Conservation (phyloP, 2,113 vertebrate genomes). For the Hassar affinis region DNA sequence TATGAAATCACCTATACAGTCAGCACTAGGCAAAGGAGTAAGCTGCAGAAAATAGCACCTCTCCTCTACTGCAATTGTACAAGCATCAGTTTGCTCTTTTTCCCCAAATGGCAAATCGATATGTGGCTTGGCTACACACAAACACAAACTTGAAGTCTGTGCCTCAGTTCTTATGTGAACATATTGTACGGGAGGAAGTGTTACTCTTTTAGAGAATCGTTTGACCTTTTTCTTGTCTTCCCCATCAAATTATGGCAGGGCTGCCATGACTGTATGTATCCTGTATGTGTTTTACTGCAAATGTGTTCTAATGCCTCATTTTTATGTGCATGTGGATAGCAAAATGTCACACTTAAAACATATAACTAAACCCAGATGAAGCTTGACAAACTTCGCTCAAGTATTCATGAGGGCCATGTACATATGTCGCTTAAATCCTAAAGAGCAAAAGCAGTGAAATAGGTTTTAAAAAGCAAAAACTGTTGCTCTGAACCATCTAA, state of each 20-base stretch:
- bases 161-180: neutral
- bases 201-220: neutral
- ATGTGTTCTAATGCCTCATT: neutral
- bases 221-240: neutral
- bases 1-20: slow-evolving; percentile 40
- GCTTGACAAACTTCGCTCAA: neutral
- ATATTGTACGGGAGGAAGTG: slow-evolving; percentile 3
- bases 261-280: no score
- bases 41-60: slow-evolving; percentile 34
- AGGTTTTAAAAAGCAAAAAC: neutral
- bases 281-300: neutral
- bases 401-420: neutral
- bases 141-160: slow-evolving; percentile 49
- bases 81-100: slow-evolving; percentile 62
- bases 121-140: slow-evolving; percentile 59
- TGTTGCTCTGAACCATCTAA: neutral
- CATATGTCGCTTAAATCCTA: neutral
- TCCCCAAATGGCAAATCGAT: slow-evolving; percentile 70
- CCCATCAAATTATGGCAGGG: neutral
- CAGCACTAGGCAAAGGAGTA: slow-evolving; percentile 11
- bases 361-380: neutral
- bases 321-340: neutral
- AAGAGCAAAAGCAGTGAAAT: neutral
- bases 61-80: slow-evolving; percentile 49
- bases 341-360: neutral